A percentile compares a stretch with the other conserved stretches of the same genome.
Conservation (phyloP, 2,797 vertebrate genomes). For the Myotis daubentonii region DNA sequence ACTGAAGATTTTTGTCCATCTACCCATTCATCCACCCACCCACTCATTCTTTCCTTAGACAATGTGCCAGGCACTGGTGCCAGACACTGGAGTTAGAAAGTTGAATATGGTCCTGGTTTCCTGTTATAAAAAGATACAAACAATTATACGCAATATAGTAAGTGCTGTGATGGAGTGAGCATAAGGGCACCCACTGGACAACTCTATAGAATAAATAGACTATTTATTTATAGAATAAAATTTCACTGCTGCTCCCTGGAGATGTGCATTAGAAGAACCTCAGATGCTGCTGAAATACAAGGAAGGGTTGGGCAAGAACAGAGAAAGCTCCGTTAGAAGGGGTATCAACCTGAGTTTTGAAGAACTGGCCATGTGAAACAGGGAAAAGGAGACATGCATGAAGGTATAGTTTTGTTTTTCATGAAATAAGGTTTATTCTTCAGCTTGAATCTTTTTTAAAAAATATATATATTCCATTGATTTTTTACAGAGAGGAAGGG, state of each 20-base stretch:
- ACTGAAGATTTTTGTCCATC: not conserved
- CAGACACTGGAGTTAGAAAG: not conserved
- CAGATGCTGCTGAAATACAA: not conserved
- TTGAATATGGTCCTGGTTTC: not conserved
- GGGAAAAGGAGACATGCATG: not conserved
- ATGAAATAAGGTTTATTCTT: conserved; percentile 44
- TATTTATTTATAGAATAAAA: not conserved
- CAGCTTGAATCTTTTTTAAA: not conserved
- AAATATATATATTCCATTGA: too few species aligned
- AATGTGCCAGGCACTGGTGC: not conserved
- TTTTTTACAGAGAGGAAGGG: too few species aligned
- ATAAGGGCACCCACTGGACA: not conserved
- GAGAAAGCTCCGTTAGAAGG: not conserved
- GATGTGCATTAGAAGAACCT: not conserved
- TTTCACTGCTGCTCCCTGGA: not conserved
- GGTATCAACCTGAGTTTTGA: not conserved
- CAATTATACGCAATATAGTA: not conserved
- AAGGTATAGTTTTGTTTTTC: not conserved
- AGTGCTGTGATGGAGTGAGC: not conserved
- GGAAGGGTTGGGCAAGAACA: not conserved
- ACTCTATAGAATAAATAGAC: not conserved
- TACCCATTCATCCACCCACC: not conserved
- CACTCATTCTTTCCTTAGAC: not conserved
- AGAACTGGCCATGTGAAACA: not conserved
- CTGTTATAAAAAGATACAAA: not conserved